phyloP scores from a whole-genome alignment of 2,888 invertebrate genomes.

The Dendrolimus houi region DNA sequence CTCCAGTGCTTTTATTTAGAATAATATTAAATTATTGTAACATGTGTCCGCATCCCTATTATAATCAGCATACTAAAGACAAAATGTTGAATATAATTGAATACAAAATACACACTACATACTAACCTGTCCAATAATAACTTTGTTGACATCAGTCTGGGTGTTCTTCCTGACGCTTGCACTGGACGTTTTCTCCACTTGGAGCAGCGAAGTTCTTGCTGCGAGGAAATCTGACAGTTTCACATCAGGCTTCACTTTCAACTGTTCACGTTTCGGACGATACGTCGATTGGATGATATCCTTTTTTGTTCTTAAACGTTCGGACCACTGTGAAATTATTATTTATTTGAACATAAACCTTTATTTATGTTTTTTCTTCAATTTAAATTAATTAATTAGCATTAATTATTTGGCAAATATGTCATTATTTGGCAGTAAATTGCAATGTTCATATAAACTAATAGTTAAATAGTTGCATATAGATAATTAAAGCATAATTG shows the following conservation, averaged over 20 bases:
- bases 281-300: constrained; percentile 78
- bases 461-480: too few species aligned
- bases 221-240: constrained; percentile 87
- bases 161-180: constrained; percentile 91
- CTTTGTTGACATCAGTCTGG: constrained; percentile 87
- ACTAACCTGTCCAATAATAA: constrained; percentile 88
- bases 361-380: too few species aligned
- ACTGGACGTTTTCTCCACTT: constrained; percentile 95
- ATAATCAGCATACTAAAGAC: neutral
- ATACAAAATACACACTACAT: constrained; percentile 4
- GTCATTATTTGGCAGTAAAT: too few species aligned
- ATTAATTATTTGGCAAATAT: too few species aligned
- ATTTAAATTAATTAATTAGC: too few species aligned
- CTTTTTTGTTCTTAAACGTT: constrained; percentile 83
- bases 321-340: constrained; percentile 91
- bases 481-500: too few species aligned
- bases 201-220: constrained; percentile 87
- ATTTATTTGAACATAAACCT: too few species aligned
- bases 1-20: too few species aligned
- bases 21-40: neutral
- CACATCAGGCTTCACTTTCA: constrained; percentile 79
- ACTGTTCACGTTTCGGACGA: constrained; percentile 49
- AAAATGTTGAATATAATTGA: neutral
- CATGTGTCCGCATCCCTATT: too few species aligned
- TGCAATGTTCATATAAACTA: too few species aligned